A percentile compares a stretch with the other conserved stretches of the same genome.
Conservation (phyloP, 1,140 invertebrate species). For the Microplitis demolitor region DNA sequence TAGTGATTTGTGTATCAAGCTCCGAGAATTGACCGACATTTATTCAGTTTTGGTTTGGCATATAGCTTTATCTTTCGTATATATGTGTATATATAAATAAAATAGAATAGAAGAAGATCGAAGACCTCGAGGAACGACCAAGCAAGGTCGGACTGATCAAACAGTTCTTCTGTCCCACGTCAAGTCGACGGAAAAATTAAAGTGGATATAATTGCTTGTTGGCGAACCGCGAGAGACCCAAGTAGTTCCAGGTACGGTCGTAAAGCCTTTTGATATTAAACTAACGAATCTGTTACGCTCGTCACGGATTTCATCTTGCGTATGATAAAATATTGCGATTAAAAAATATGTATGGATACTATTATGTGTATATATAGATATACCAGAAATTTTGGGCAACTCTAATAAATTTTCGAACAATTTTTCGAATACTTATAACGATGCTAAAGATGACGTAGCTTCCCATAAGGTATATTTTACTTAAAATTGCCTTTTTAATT, state of each 20-base stretch:
- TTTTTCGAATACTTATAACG: too few species aligned
- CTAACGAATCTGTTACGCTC: conserved; percentile 39
- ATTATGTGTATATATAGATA: not conserved
- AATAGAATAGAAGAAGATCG: conserved; percentile 1
- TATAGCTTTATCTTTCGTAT: not conserved
- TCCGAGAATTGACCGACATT: conserved; percentile 28
- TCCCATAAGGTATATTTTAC: too few species aligned
- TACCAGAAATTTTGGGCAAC: not conserved
- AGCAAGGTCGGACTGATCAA: conserved; percentile 43
- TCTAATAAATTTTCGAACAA: too few species aligned
- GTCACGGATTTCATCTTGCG: conserved; percentile 13
- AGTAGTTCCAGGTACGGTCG: conserved; percentile 45
- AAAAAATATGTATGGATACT: conserved; percentile 3
- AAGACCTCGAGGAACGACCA: conserved; percentile 23
- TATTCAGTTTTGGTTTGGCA: conserved; percentile 18
- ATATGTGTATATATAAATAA: not conserved
- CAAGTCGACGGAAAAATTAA: conserved; percentile 42
- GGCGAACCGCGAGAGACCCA: conserved; percentile 29
- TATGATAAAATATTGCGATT: conserved; percentile 20
- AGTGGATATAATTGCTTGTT: conserved; percentile 47
- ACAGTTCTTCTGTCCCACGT: conserved; percentile 38
- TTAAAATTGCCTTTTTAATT: too few species aligned
- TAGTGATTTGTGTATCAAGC: conserved; percentile 42
- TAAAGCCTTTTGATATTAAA: conserved; percentile 47
- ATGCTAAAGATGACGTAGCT: too few species aligned